phyloP scores from a whole-genome alignment of 2,888 invertebrate species.

The Tetragnatha montana region DNA sequence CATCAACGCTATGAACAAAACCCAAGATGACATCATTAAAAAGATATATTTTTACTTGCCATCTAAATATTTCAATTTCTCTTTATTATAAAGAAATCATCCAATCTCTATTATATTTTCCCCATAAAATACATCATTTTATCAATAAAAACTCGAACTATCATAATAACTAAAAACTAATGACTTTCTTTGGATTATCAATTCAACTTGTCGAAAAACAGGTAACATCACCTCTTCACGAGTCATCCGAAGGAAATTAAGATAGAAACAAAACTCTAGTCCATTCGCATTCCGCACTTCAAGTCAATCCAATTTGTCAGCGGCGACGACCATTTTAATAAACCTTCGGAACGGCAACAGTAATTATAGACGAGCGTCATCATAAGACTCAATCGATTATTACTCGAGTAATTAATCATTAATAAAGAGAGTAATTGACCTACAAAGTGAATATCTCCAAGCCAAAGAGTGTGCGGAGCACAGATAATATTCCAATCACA shows the following conservation, averaged over 20 bases:
- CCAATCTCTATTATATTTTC: no score
- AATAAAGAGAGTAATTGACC: slow-evolving; percentile 68
- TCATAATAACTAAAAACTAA: no score
- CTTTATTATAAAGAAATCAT: no score
- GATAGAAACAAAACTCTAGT: background rate
- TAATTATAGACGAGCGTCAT: slow-evolving; percentile 51
- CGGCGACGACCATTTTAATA: slow-evolving; percentile 35
- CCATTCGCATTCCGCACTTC: background rate
- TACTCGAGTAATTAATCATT: slow-evolving; percentile 66
- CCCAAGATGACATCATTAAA: no score
- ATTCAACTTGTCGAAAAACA: no score
- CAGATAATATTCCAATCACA: slow-evolving; percentile 38
- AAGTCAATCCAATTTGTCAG: slow-evolving; percentile 3
- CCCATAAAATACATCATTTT: no score
- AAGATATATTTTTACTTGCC: no score
- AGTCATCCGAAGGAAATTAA: background rate
- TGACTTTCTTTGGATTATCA: no score
- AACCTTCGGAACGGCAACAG: slow-evolving; percentile 36
- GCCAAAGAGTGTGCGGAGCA: slow-evolving; percentile 29
- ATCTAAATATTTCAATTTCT: no score
- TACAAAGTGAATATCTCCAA: slow-evolving; percentile 43
- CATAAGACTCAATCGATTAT: slow-evolving; percentile 65
- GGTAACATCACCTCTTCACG: no score
- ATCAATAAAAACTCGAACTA: no score
- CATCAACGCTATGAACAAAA: no score